phyloP scores from a whole-genome alignment of 2,113 vertebrate species.

The Trichomycterus rosablanca region DNA sequence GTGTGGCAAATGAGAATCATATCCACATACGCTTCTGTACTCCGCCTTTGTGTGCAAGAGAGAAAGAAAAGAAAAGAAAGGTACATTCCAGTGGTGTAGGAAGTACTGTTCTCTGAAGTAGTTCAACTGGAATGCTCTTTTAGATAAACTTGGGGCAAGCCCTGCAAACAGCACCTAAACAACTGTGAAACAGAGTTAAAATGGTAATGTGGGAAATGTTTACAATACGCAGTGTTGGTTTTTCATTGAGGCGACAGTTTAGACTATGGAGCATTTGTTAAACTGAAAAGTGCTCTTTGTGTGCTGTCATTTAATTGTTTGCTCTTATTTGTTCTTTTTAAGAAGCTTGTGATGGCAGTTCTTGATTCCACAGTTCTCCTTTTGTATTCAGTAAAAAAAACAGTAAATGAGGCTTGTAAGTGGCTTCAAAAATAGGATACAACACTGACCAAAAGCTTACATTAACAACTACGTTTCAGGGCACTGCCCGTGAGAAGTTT shows the following conservation, averaged over 20 bases:
- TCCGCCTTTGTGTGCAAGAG: background rate
- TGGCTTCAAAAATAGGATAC: slow-evolving; percentile 13
- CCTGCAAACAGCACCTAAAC: too few species aligned
- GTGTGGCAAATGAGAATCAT: slow-evolving; percentile 19
- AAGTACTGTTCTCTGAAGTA: slow-evolving; percentile 1
- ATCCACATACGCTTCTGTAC: background rate
- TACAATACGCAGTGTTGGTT: background rate
- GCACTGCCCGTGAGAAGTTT: too few species aligned
- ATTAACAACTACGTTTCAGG: too few species aligned
- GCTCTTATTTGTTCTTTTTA: slow-evolving; percentile 8
- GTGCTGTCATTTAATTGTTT: too few species aligned
- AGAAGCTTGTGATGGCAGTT: background rate
- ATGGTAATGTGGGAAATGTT: background rate
- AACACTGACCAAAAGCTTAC: background rate
- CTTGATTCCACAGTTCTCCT: slow-evolving; percentile 16
- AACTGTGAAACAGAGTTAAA: background rate
- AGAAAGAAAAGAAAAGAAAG: slow-evolving; percentile 7
- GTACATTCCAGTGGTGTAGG: slow-evolving; percentile 13
- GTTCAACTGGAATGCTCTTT: slow-evolving; percentile 19
- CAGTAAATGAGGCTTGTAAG: slow-evolving; percentile 24
- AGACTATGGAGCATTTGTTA: too few species aligned
- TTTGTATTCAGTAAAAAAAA: slow-evolving; percentile 30
- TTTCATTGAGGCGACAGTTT: too few species aligned
- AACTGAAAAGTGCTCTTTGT: too few species aligned
- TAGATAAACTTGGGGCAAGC: background rate